Base-by-base conservation (phyloP, 2,888 invertebrate species). In the Pachliopta kotzebuea region DNA sequence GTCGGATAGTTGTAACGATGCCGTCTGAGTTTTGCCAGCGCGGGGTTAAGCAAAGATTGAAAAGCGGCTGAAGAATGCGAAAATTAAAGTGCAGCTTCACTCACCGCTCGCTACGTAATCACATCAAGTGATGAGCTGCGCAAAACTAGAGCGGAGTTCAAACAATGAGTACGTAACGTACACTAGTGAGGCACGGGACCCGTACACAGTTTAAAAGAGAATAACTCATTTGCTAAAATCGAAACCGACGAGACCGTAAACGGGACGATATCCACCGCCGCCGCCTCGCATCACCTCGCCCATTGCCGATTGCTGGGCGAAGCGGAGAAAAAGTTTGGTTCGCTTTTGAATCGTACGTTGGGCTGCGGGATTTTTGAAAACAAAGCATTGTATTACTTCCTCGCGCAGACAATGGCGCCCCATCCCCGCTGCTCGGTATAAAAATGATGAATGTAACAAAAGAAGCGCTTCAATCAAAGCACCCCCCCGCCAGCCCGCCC, bases 211-310 rank as follows among this genome's bases (percentile, higher is more conserved):
- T 70, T 64, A 69, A 65, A 69, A 71, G 76, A 71, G 72, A 71
- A 68, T 67, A 74, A 74, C 72, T 73, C 76, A 76, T 76, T 76
- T 73, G 74, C 72, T 77, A 72, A 78, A 77, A 78, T 76, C 76
- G 72, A 73, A 73, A 68, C 67, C 70, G 52, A 65, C 59, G n/a
- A 69, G 69, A 71, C 68, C 68, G 55, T 24, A 52, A 74, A 71
- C 71, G 49, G 69, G 66, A 63, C 71, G 71, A 75, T 73, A 73
- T 66, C 72, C 62, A 69, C 60, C 68, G 1, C 14, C 37, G 3
- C 11, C 37, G 0, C 37, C 11, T 37, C 37, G 14, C 37, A 14
- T 4, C 37, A 37, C 11, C 37, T 55, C 69, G 69, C 71, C 63
- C 63, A 54, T 63, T 67, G 69, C 65, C 63, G 75, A 75, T 74